Evolutionary conservation across 2,113 vertebrate species (phyloP).

Genomic region (Trachemys scripta): DNA sequence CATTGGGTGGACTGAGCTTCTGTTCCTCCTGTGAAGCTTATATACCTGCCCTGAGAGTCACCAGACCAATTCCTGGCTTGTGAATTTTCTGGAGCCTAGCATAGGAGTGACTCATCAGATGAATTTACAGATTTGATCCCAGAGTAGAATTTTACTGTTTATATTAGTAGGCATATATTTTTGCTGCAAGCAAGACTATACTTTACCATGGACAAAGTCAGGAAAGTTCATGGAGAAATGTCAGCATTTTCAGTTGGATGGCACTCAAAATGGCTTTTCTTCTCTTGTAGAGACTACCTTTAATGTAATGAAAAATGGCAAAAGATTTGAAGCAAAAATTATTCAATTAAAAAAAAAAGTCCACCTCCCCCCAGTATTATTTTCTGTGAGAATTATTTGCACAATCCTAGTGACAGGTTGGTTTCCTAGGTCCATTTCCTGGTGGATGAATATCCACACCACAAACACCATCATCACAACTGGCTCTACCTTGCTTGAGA

Average conservation of each 20-base stretch:
- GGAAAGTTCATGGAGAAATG: not conserved
- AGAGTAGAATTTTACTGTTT: not conserved
- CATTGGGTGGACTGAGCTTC: not conserved
- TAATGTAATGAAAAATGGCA: not conserved
- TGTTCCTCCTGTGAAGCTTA: not conserved
- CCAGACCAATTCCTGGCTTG: not conserved
- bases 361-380: not conserved
- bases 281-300: not conserved
- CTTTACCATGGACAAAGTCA: not conserved
- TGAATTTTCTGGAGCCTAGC: not conserved
- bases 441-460: not conserved
- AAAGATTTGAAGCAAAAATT: not conserved
- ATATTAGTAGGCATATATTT: not conserved
- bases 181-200: fast-evolving
- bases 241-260: not conserved
- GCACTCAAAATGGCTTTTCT: not conserved
- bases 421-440: not conserved
- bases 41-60: not conserved
- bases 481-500: constrained; percentile 14
- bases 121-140: not conserved
- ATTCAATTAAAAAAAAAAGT: not conserved
- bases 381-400: not conserved
- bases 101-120: not conserved
- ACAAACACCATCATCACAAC: constrained; percentile 4
- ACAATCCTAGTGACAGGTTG: not conserved